Percentiles rank a stretch among this genome's conserved stretches.
Evolutionary conservation across 2,888 invertebrate genomes (phyloP).

Genomic region (Furcula furcula): DNA sequence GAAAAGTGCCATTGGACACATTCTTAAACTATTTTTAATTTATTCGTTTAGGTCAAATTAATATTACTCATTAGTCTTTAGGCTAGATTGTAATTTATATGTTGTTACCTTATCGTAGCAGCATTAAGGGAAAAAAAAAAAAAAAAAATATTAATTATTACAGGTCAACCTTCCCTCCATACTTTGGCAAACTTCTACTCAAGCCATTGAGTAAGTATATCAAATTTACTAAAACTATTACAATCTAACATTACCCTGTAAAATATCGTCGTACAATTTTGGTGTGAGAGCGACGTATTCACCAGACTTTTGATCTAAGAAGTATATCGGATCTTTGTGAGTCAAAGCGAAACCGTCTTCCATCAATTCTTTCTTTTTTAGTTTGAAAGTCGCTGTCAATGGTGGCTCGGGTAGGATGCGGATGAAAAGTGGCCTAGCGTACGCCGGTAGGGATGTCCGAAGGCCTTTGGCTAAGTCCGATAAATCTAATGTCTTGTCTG

Average conservation of each 20-base stretch:
- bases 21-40: too few relatives aligned
- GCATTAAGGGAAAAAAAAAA: too few relatives aligned
- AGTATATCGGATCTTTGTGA: slow-evolving; percentile 87
- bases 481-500: slow-evolving; percentile 84
- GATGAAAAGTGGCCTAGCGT: slow-evolving; percentile 94
- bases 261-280: slow-evolving; percentile 72
- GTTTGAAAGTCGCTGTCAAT: slow-evolving; percentile 93
- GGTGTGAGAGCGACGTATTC: slow-evolving; percentile 71
- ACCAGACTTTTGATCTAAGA: slow-evolving; percentile 70
- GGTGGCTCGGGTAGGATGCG: slow-evolving; percentile 89
- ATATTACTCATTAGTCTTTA: too few relatives aligned
- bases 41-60: too few relatives aligned
- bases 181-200: too few relatives aligned
- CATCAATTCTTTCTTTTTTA: slow-evolving; percentile 94
- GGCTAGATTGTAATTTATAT: too few relatives aligned
- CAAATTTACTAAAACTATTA: too few relatives aligned
- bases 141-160: too few relatives aligned
- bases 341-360: slow-evolving; percentile 88
- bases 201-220: too few relatives aligned
- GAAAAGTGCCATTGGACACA: too few relatives aligned
- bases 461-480: slow-evolving; percentile 59
- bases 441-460: slow-evolving; percentile 86
- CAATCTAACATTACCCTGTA: slow-evolving; percentile 75
- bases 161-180: too few relatives aligned
- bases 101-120: too few relatives aligned